Conservation (phyloP, 2,888 invertebrate genomes). For the Drosophila dives region DNA sequence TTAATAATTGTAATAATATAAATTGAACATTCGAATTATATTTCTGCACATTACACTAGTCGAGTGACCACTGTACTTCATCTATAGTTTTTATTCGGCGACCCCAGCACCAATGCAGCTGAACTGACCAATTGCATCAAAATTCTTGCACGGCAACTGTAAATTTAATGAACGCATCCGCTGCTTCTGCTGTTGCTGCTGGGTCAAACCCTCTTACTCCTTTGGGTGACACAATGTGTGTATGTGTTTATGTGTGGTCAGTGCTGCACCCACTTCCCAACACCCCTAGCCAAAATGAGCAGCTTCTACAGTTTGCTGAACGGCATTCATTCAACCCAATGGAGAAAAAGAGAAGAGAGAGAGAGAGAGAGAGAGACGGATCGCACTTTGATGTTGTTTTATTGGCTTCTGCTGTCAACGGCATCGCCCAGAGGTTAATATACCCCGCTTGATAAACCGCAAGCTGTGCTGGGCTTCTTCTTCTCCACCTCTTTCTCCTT, state of each 20-base stretch:
- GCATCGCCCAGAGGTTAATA: conserved; percentile 52
- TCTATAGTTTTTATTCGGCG: conserved; percentile 7
- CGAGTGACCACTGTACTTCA: conserved; percentile 1
- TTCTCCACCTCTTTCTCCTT: conserved; percentile 1
- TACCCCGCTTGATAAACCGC: conserved; percentile 57
- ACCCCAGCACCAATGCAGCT: conserved; percentile 15
- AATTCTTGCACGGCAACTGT: conserved; percentile 68
- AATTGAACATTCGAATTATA: not conserved
- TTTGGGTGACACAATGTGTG: conserved; percentile 40
- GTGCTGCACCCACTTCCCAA: not conserved
- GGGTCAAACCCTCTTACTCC: conserved; percentile 40
- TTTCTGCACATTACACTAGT: too few species aligned
- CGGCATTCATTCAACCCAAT: conserved; percentile 21
- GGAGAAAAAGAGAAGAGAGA: not conserved
- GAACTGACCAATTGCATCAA: conserved; percentile 45
- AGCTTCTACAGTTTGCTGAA: conserved; percentile 15
- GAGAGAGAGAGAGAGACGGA: conserved; percentile 15
- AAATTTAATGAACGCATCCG: conserved; percentile 71
- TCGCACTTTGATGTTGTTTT: conserved; percentile 59
- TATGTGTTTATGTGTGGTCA: conserved; percentile 8
- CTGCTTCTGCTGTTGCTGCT: conserved; percentile 33
- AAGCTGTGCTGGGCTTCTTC: conserved; percentile 49
- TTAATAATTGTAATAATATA: not conserved
- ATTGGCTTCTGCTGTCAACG: conserved; percentile 55
- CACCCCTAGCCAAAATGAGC: not conserved